Percentiles rank a stretch among this genome's conserved stretches.
Conservation (phyloP, 2,113 vertebrate species). For the Tor tambroides region DNA sequence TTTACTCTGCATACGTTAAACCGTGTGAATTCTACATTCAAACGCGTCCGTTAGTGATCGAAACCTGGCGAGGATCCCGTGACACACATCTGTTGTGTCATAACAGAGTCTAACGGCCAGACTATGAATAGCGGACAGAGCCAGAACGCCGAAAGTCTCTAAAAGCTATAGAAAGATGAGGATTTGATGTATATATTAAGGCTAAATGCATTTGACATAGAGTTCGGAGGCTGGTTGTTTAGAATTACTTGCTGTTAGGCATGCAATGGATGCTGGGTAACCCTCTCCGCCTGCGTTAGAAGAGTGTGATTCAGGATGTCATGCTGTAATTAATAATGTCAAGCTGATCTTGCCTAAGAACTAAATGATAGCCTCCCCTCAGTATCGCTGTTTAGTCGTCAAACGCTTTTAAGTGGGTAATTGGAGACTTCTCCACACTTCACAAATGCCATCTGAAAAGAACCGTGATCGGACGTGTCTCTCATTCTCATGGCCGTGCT, state of each 20-base stretch:
- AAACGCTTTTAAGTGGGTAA: conserved; percentile 69
- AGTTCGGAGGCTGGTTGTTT: conserved; percentile 18
- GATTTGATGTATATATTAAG: conserved; percentile 18
- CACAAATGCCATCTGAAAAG: conserved; percentile 50
- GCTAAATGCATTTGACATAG: conserved; percentile 9
- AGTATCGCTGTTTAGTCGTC: conserved; percentile 67
- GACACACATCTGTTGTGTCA: conserved; percentile 26
- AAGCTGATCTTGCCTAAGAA: conserved; percentile 66
- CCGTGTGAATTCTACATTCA: background rate
- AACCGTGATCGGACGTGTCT: conserved; percentile 40
- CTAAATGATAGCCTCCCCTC: conserved; percentile 67
- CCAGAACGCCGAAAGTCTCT: background rate
- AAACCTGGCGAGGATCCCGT: background rate
- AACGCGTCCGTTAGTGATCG: background rate
- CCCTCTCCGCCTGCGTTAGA: conserved; percentile 33
- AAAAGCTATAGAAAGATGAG: background rate
- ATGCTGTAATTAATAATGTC: conserved; percentile 69
- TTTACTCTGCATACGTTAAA: background rate
- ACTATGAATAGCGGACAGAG: background rate
- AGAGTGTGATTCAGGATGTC: conserved; percentile 61
- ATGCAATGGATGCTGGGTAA: conserved; percentile 40
- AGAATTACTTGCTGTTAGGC: background rate
- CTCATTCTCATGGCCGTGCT: conserved; percentile 19
- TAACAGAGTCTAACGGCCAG: background rate
- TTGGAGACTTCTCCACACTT: conserved; percentile 65